These are phyloP conservation scores for Squalus acanthias DNA, from an alignment of 2,797 vertebrate genomes.

Conservation along the genomic window DNA sequence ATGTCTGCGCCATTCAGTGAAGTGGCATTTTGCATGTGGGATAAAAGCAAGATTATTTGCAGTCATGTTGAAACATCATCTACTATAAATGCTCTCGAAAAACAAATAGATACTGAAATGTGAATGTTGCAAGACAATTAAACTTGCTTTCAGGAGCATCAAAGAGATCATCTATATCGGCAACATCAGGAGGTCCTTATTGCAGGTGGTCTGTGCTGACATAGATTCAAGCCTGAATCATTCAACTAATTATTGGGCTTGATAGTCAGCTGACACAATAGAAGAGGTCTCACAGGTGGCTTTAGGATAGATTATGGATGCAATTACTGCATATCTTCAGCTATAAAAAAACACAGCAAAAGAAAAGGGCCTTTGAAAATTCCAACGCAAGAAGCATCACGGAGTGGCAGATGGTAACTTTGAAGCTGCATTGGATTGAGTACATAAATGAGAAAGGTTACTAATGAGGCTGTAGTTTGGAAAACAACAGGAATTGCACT, in stretches of 20 bases:
- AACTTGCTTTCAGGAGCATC: neutral
- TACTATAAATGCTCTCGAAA: neutral
- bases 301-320: constrained; percentile 20
- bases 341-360: neutral
- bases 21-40: neutral
- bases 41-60: neutral
- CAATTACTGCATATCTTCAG: constrained; percentile 25
- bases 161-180: neutral
- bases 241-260: constrained; percentile 4
- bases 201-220: constrained; percentile 6
- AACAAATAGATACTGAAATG: neutral
- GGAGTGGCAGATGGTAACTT: constrained; percentile 23
- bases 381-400: neutral
- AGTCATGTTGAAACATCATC: neutral
- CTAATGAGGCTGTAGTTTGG: constrained; percentile 31
- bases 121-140: neutral
- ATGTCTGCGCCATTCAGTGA: neutral
- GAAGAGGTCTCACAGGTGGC: constrained; percentile 1
- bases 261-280: neutral
- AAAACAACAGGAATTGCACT: constrained; percentile 23
- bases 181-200: neutral
- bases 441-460: constrained; percentile 20
- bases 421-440: constrained; percentile 8
- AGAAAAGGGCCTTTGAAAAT: constrained; percentile 25
- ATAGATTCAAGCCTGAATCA: neutral